Evolutionary conservation across 1,140 invertebrate genomes (phyloP), one percentile per base, ranked within the genome.

Genomic region (Drosophila nannoptera): DNA sequence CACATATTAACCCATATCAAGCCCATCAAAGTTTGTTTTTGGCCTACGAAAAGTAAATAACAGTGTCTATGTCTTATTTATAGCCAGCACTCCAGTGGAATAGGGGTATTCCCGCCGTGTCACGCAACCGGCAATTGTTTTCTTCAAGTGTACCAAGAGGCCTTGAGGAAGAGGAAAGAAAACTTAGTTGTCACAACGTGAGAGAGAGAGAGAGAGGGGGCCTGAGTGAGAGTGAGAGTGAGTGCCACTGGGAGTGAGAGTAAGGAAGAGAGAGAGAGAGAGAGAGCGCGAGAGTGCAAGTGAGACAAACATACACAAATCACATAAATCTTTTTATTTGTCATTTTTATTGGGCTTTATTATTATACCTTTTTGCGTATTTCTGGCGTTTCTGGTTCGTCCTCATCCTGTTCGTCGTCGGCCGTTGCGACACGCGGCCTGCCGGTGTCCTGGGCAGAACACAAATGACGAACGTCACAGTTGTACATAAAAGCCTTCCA

Each of bases 341-440:
- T 84, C 80, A 80, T 74, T 84, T 84, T 84, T 84, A 84, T 84
- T 84, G 80, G 76, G 80, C 86, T 84, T 86, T 84, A 84, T 84
- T 86, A 86, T 80, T 80, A 81, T 84, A 84, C 81, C 81, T 84
- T 77, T 78, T 83, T 62, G 59, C 69, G 45, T 52, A 61, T 32
- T 16, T 35, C 14, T 36, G 29, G 16, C 14, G 5, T 43, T 4
- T 38, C 8, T 38, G 36, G 40, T 42, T 46, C 43, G 9, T 50
- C 7, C 11, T 14, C 2, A 16, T 45, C 46, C 31, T 38, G 32
- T 45, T 38, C 22, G 22, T 12, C 14, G 43, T 65, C 76, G 76
- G 65, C 70, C 60, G 81, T 86, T 84, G 81, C 80, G 81, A 84
- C 76, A 84, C 77, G 80, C 80, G 81, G 80, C 73, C 65, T 77